phyloP scores from a whole-genome alignment of 1,140 invertebrate species.

The Reticulitermes speratus region DNA sequence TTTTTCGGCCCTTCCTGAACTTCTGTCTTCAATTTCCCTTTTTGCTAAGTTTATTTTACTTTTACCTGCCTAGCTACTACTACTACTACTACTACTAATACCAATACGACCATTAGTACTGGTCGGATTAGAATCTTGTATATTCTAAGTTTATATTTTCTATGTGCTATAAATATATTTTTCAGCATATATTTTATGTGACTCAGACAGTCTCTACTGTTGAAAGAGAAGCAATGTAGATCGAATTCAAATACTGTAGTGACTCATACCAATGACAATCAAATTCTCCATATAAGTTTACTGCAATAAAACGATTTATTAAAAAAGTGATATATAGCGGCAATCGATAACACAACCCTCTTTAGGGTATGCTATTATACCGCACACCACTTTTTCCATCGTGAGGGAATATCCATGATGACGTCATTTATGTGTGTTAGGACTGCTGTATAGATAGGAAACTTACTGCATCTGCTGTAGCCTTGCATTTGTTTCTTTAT shows the following conservation, averaged over 20 bases:
- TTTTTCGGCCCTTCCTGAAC: background rate
- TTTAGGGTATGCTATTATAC: background rate
- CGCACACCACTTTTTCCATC: background rate
- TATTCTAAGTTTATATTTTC: no score
- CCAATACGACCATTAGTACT: background rate
- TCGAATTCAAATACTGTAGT: background rate
- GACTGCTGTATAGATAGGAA: background rate
- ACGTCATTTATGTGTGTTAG: background rate
- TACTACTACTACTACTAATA: constrained; percentile 19
- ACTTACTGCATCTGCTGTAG: background rate
- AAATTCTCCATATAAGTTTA: background rate
- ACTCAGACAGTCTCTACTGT: background rate
- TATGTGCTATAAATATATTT: no score
- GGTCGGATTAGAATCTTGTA: no score
- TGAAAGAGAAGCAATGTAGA: background rate
- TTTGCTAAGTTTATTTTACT: background rate
- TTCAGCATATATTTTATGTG: background rate
- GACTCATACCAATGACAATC: background rate
- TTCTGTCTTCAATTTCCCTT: background rate
- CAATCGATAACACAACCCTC: background rate
- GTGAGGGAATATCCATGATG: background rate
- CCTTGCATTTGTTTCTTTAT: background rate
- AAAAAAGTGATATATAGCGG: background rate
- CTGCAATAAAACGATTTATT: background rate
- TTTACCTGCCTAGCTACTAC: background rate